Percentiles rank a stretch among this genome's conserved stretches.
These are phyloP conservation scores for Malacoraja senta DNA, from an alignment of 2,797 vertebrate genomes.

Conservation along the genomic window DNA sequence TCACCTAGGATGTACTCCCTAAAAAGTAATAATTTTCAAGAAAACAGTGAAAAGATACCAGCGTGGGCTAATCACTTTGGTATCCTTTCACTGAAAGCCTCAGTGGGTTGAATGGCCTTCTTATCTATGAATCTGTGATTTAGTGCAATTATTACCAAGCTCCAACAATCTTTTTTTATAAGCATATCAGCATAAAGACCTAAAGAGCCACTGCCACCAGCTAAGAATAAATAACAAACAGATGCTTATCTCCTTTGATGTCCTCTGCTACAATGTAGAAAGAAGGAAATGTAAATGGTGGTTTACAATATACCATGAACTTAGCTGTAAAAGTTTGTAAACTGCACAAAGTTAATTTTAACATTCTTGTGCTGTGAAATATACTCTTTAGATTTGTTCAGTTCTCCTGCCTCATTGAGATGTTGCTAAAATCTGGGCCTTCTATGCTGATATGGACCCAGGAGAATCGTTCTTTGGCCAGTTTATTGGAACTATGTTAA, in stretches of 20 bases:
- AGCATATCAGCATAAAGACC: not conserved
- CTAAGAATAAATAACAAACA: not conserved
- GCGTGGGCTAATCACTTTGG: not conserved
- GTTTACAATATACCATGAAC: not conserved
- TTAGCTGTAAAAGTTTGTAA: not conserved
- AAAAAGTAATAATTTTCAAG: not conserved
- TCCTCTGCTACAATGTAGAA: too few species aligned
- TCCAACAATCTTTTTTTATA: too few species aligned
- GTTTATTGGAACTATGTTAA: not conserved
- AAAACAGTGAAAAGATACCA: not conserved
- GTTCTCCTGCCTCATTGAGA: not conserved
- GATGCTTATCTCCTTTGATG: not conserved
- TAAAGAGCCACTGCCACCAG: not conserved
- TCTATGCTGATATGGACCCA: too few species aligned
- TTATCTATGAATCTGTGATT: not conserved
- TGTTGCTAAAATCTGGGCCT: not conserved
- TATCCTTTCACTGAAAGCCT: not conserved
- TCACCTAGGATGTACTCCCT: not conserved
- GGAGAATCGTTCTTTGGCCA: not conserved
- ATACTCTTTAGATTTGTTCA: not conserved
- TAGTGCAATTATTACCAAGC: too few species aligned
- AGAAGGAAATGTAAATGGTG: too few species aligned
- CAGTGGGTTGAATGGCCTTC: not conserved
- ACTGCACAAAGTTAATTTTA: not conserved
- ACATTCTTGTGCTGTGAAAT: not conserved